Conservation (phyloP, 2,797 vertebrate species). For the Oreochromis mossambicus region DNA sequence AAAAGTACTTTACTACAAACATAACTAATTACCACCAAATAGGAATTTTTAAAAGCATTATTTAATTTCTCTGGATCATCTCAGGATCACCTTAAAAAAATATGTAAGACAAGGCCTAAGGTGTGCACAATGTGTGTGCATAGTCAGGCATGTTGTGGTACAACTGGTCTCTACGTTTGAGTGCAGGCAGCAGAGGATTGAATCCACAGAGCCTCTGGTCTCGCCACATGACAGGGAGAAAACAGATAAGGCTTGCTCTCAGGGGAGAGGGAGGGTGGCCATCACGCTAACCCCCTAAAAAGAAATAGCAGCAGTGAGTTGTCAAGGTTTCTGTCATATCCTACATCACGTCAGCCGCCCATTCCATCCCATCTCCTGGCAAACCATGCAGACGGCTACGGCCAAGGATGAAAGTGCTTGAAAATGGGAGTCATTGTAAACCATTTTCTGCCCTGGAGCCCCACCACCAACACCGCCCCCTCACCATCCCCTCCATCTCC, state of each 20-base stretch:
- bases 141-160: constrained; percentile 20
- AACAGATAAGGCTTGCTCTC: constrained; percentile 68
- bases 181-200: constrained; percentile 50
- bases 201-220: constrained; percentile 49
- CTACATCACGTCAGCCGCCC: constrained; percentile 73
- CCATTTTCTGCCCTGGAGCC: constrained; percentile 77
- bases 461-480: constrained; percentile 39
- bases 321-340: constrained; percentile 78
- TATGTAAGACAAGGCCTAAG: background rate
- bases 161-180: constrained; percentile 55
- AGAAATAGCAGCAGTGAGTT: constrained; percentile 68
- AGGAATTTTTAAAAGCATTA: background rate
- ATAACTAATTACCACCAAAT: background rate
- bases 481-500: constrained; percentile 61
- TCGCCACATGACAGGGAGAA: constrained; percentile 61
- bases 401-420: constrained; percentile 77
- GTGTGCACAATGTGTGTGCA: constrained; percentile 40
- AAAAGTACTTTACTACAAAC: background rate
- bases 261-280: constrained; percentile 54
- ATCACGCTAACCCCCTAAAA: constrained; percentile 59
- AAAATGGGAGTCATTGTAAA: constrained; percentile 82
- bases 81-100: constrained; percentile 2
- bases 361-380: constrained; percentile 59
- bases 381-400: constrained; percentile 57
- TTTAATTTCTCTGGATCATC: background rate